Percentiles rank a stretch among this genome's conserved stretches.
phyloP scores from a whole-genome alignment of 2,888 invertebrate genomes.

The Morpho achilles region DNA sequence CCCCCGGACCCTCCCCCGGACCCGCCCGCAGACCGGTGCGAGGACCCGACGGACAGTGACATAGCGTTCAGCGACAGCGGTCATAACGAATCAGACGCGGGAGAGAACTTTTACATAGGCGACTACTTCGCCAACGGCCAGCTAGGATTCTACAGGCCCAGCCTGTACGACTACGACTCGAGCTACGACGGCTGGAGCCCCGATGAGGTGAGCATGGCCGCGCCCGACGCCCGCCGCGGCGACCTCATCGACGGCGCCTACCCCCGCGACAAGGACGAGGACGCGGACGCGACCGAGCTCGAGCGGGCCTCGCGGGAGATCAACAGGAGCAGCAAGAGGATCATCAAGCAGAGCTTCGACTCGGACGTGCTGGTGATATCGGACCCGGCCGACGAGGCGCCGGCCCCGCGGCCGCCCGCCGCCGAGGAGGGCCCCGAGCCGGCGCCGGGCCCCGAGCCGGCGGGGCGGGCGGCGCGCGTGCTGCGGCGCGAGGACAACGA shows the following conservation, averaged over 20 bases:
- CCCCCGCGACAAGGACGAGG: conserved; percentile 73
- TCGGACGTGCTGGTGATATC: conserved; percentile 84
- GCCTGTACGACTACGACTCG: conserved; percentile 56
- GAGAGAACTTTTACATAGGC: conserved; percentile 73
- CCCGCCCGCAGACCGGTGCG: conserved; percentile 43
- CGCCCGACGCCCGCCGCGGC: conserved; percentile 51
- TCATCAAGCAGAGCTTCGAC: conserved; percentile 81
- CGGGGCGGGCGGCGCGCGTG: conserved; percentile 59
- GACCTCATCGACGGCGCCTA: conserved; percentile 75
- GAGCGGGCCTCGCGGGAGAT: conserved; percentile 81
- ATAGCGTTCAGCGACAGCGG: conserved; percentile 70
- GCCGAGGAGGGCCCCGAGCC: conserved; percentile 45
- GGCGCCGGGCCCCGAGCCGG: conserved; percentile 25
- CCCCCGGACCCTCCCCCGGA: conserved; percentile 36
- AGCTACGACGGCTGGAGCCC: conserved; percentile 50
- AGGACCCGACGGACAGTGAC: conserved; percentile 67
- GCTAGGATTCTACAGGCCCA: conserved; percentile 64
- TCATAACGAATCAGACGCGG: conserved; percentile 61
- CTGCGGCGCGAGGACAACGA: conserved; percentile 84
- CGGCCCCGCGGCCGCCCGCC: conserved; percentile 13
- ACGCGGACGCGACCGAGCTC: conserved; percentile 78
- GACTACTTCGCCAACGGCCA: conserved; percentile 74
- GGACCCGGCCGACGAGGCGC: conserved; percentile 59
- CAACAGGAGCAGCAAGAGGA: conserved; percentile 81
- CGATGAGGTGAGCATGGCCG: conserved; percentile 64